Conservation (phyloP, 2,113 vertebrate genomes). For the Clarias batrachus region DNA sequence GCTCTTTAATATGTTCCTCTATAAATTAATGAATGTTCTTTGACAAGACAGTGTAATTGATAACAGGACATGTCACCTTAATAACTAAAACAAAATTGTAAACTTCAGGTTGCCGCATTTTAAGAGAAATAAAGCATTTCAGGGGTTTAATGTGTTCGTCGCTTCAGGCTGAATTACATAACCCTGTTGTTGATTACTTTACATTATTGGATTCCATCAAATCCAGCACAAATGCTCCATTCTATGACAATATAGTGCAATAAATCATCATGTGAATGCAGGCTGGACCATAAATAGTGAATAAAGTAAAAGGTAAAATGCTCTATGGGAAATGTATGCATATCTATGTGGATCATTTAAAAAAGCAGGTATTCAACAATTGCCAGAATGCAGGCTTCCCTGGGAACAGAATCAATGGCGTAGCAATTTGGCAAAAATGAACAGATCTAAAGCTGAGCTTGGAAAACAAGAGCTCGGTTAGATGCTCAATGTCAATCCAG, state of each 20-base stretch:
- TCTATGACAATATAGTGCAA: background rate
- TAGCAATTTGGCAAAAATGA: background rate
- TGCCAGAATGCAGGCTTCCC: background rate
- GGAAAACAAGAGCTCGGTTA: background rate
- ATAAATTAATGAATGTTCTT: too few relatives aligned
- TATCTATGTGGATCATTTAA: too few relatives aligned
- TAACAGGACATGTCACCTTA: background rate
- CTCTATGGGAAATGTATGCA: background rate
- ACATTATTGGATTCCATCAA: background rate
- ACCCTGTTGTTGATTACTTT: background rate
- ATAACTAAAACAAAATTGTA: background rate
- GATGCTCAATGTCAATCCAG: constrained; percentile 7
- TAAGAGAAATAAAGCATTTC: background rate
- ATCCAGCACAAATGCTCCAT: background rate
- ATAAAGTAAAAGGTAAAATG: background rate
- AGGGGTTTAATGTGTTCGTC: background rate
- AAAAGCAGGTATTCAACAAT: background rate
- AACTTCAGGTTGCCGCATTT: background rate
- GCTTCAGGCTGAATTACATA: background rate
- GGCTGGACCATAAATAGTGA: background rate
- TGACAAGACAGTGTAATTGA: background rate
- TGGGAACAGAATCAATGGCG: background rate
- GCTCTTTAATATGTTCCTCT: too few relatives aligned
- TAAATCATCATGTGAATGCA: background rate
- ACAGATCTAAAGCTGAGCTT: background rate